Evolutionary conservation across 2,888 invertebrate species (phyloP).

Genomic region (Drosophila bunnanda): DNA sequence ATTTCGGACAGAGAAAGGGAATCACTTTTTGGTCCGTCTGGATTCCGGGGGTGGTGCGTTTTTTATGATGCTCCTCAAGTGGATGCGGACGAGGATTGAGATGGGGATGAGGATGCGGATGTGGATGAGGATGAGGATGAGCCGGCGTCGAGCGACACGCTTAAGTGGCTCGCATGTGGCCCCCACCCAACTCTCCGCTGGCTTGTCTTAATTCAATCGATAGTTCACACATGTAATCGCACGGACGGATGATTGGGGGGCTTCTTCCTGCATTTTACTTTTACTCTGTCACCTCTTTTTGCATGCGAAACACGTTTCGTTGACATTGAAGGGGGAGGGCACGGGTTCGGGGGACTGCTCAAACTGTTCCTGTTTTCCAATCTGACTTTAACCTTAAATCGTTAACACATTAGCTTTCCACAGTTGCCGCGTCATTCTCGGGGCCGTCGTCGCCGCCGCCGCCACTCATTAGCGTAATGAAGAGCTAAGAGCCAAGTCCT

Average conservation of each 20-base stretch:
- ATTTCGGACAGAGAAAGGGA: conserved; percentile 8
- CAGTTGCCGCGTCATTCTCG: conserved; percentile 60
- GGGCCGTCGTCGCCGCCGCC: background rate
- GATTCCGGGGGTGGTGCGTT: conserved; percentile 60
- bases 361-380: conserved; percentile 35
- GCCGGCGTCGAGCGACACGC: conserved; percentile 59
- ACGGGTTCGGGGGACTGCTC: conserved; percentile 2
- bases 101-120: background rate
- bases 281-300: conserved; percentile 62
- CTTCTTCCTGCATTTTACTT: conserved; percentile 63
- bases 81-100: conserved; percentile 38
- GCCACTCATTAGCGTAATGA: conserved; percentile 74
- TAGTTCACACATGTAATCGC: conserved; percentile 78
- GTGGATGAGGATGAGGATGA: conserved; percentile 24
- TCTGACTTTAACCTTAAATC: conserved; percentile 72
- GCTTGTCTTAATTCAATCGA: conserved; percentile 81
- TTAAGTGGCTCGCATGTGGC: conserved; percentile 66
- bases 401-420: conserved; percentile 50
- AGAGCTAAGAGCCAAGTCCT: conserved; percentile 42
- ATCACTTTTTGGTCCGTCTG: conserved; percentile 22
- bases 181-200: conserved; percentile 11
- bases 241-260: conserved; percentile 71
- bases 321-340: conserved; percentile 64
- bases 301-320: conserved; percentile 72
- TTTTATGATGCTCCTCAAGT: conserved; percentile 65